A percentile compares a stretch with the other conserved stretches of the same genome.
Evolutionary conservation across 2,113 vertebrate genomes (phyloP).

Genomic region (Acinonyx jubatus): DNA sequence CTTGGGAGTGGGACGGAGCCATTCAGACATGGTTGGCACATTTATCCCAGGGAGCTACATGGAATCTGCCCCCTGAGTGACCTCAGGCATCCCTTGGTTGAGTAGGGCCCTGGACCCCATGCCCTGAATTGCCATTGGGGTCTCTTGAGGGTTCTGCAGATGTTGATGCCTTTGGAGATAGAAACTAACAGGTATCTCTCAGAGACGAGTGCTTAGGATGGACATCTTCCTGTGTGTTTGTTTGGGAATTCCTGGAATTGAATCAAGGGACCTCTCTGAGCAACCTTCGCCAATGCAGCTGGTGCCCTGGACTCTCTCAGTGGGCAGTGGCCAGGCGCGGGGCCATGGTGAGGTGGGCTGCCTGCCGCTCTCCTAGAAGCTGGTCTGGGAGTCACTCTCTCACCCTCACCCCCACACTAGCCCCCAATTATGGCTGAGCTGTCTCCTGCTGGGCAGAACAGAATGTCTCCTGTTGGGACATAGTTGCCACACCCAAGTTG

Average conservation of each 20-base stretch:
- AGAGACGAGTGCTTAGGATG: not conserved
- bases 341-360: not conserved
- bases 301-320: not conserved
- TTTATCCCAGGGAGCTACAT: not conserved
- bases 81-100: not conserved
- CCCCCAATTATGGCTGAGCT: not conserved
- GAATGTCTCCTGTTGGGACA: not conserved
- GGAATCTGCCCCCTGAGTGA: not conserved
- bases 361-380: not conserved
- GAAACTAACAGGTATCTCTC: not conserved
- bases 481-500: not conserved
- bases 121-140: not conserved
- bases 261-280: not conserved
- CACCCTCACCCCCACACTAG: fast-evolving
- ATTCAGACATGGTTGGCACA: not conserved
- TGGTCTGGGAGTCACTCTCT: not conserved
- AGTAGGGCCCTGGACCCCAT: not conserved
- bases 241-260: not conserved
- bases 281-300: not conserved
- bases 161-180: not conserved
- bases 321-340: not conserved
- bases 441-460: not conserved
- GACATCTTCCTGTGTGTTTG: not conserved
- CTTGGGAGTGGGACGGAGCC: not conserved
- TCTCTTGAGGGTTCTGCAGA: not conserved